Percentiles rank a stretch among this genome's conserved stretches.
Evolutionary conservation across 2,797 vertebrate genomes (phyloP).

Genomic region (Lagodon rhomboides): DNA sequence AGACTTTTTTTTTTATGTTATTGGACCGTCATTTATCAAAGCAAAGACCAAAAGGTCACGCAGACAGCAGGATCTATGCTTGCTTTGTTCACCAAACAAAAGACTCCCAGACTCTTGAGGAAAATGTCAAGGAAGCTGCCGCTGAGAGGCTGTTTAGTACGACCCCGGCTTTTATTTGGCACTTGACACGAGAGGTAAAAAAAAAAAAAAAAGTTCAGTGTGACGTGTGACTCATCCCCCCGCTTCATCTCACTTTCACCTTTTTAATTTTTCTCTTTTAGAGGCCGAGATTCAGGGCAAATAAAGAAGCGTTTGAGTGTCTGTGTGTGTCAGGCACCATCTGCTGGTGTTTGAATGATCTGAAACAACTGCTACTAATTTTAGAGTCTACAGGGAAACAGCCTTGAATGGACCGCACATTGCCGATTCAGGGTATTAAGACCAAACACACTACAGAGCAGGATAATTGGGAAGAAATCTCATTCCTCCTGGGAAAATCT

Average conservation of each 20-base stretch:
- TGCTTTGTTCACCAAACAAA: slow-evolving; percentile 65
- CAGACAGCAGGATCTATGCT: slow-evolving; percentile 44
- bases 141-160: slow-evolving; percentile 43
- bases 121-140: slow-evolving; percentile 70
- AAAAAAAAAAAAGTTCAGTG: slow-evolving; percentile 21
- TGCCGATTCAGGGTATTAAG: slow-evolving; percentile 29
- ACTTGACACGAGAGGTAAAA: slow-evolving; percentile 41
- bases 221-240: slow-evolving; percentile 25
- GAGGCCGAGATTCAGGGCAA: slow-evolving; percentile 3
- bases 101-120: slow-evolving; percentile 44
- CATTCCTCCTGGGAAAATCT: slow-evolving; percentile 25
- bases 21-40: slow-evolving; percentile 61
- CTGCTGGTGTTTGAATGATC: slow-evolving; percentile 47
- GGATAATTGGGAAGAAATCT: slow-evolving; percentile 52
- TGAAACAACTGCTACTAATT: slow-evolving; percentile 31
- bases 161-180: slow-evolving; percentile 37
- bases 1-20: slow-evolving; percentile 12
- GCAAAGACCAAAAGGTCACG: slow-evolving; percentile 67
- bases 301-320: slow-evolving; percentile 6
- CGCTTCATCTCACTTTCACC: slow-evolving; percentile 43
- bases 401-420: slow-evolving; percentile 15
- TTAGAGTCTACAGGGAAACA: slow-evolving; percentile 35
- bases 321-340: slow-evolving; percentile 55
- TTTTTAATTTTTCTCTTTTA: slow-evolving; percentile 49
- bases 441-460: slow-evolving; percentile 28